phyloP scores from a whole-genome alignment of 1,140 invertebrate genomes.

The Nylanderia fulva region DNA sequence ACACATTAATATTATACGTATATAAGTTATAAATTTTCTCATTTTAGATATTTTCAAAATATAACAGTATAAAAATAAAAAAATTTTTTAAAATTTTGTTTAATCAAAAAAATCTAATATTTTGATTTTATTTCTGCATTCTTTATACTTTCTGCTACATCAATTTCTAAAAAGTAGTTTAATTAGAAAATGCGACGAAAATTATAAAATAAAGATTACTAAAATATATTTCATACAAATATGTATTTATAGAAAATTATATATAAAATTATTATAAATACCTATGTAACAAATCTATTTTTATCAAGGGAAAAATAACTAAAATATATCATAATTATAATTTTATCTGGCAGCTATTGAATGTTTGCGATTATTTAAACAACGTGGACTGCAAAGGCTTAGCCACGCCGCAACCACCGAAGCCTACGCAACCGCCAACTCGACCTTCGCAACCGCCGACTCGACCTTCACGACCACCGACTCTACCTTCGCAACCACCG shows the following conservation, averaged over 20 bases:
- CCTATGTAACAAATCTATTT: not conserved
- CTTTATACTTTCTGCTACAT: not conserved
- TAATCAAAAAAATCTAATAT: not conserved
- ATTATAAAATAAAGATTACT: not conserved
- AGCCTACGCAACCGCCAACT: constrained; percentile 20
- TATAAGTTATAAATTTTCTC: not conserved
- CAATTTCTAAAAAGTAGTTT: constrained; percentile 4
- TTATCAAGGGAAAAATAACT: not conserved
- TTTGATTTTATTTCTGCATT: not conserved
- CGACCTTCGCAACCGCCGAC: constrained; percentile 25
- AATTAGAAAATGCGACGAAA: not conserved
- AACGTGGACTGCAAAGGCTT: constrained; percentile 86
- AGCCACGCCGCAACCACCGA: constrained; percentile 77
- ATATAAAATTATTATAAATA: not conserved
- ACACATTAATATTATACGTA: no score
- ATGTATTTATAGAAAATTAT: not conserved
- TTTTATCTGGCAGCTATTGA: constrained; percentile 82
- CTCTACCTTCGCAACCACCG: constrained; percentile 38
- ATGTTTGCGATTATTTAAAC: constrained; percentile 88
- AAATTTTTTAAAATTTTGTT: no score
- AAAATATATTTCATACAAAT: not conserved
- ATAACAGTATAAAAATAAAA: not conserved
- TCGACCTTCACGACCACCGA: constrained; percentile 27
- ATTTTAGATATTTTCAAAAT: not conserved
- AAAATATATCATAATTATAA: not conserved